Base-by-base conservation (phyloP, 2,888 invertebrate genomes). In the Heteropelma amictum region DNA sequence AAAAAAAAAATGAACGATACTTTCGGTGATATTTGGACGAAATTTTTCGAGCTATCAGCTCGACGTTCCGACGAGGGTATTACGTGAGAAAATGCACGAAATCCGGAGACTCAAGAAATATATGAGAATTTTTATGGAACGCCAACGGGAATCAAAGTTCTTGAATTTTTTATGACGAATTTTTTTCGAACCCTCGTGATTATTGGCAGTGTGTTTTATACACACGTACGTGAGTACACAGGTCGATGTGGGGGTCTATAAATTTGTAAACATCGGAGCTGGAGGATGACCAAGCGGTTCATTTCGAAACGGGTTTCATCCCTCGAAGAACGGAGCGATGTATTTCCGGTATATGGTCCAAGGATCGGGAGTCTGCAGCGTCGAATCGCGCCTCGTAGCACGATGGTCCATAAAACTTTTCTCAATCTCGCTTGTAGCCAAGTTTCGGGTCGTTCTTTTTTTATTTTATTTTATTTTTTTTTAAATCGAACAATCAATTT, bases 321-420 rank as follows among this genome's bases (percentile, higher is more conserved):
- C 21, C 51, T 51, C 19, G 19, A n/a, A 30, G 42, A 28, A 33
- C 30, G 42, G n/a, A 58, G 26, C 40, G 12, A 42, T 42, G 42
- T 28, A 60, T 30, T 42, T 60, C 42, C 58, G 42, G n/a, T 42
- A 19, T 10, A 10, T 42, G 42, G 10, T 33, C 42, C 17, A 17
- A 28, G 58, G 3, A 19, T 60, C 58, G 58, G 17, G 28, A 10
- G 26, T 56, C 23, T 17, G 26, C 5, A n/a, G 53, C 38, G 69
- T 51, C 60, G 42, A 45, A 71, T 72, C 64, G 64, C 51, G 65
- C 74, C 60, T 33, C 74, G 70, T 68, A 75, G 72, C 72, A 64
- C 64, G 64, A 71, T 64, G 54, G 54, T 68, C 63, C 75, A 75
- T 69, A 75, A 75, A n/a, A 75, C 64, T 51, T 64, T 64, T 56